These are phyloP conservation scores for Clarias pachynema DNA, from an alignment of 2,797 vertebrate genomes.

Conservation along the genomic window DNA sequence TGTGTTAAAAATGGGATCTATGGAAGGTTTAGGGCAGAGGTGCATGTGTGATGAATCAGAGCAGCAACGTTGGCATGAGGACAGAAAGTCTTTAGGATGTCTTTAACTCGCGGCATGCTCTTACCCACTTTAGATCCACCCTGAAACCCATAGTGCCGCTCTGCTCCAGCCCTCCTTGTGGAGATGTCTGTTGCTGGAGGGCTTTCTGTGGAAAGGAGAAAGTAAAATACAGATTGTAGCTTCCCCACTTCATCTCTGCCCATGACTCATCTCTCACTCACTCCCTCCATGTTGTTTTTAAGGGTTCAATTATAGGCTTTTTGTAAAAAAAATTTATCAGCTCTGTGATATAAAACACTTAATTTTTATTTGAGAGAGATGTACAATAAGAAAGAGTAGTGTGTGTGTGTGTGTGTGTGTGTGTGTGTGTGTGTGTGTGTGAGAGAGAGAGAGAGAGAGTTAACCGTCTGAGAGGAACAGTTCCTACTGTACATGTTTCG, in stretches of 20 bases:
- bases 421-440: background rate
- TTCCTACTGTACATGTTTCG: slow-evolving; percentile 21
- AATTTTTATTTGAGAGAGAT: background rate
- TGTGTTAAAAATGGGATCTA: slow-evolving; percentile 49
- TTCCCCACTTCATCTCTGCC: slow-evolving; percentile 20
- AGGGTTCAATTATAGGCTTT: background rate
- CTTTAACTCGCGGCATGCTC: slow-evolving; percentile 44
- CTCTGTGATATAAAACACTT: background rate
- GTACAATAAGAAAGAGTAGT: slow-evolving; percentile 10
- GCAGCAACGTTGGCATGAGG: slow-evolving; percentile 4
- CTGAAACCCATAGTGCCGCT: slow-evolving; percentile 57
- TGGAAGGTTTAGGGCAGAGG: slow-evolving; percentile 42
- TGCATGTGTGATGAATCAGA: slow-evolving; percentile 34
- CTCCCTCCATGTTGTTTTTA: slow-evolving; percentile 26
- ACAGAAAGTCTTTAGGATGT: slow-evolving; percentile 15
- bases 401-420: background rate
- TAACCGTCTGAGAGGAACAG: slow-evolving; percentile 3
- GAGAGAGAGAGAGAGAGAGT: background rate
- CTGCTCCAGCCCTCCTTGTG: slow-evolving; percentile 13
- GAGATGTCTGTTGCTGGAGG: slow-evolving; percentile 26
- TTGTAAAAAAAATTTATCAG: background rate
- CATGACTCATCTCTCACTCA: slow-evolving; percentile 49
- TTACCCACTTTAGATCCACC: slow-evolving; percentile 61
- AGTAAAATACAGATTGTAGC: slow-evolving; percentile 36
- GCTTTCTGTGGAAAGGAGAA: slow-evolving; percentile 8